Conservation (phyloP, 2,797 vertebrate genomes). For the Odontamblyopus lacepedii region DNA sequence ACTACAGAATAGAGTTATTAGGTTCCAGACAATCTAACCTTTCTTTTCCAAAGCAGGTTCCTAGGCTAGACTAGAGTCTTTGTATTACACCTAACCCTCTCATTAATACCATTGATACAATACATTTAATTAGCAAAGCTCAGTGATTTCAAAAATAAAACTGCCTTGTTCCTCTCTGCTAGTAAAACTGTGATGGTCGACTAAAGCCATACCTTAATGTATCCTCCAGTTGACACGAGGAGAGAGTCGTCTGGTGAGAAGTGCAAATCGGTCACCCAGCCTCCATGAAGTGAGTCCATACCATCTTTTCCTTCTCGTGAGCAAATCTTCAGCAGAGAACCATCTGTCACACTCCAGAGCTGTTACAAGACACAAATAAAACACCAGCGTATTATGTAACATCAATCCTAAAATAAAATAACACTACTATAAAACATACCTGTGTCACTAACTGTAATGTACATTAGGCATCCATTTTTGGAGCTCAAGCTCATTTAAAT, state of each 20-base stretch:
- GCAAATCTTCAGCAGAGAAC: constrained; percentile 84
- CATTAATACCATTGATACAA: no score
- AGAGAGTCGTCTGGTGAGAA: constrained; percentile 87
- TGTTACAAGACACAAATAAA: constrained; percentile 50
- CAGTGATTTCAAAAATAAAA: not conserved
- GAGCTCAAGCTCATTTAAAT: no score
- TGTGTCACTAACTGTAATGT: no score
- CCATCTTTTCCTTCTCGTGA: constrained; percentile 80
- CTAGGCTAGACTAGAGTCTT: no score
- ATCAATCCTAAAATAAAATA: not conserved
- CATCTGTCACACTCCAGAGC: constrained; percentile 85
- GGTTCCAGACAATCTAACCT: no score
- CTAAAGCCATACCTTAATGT: constrained; percentile 83
- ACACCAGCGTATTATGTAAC: constrained; percentile 1
- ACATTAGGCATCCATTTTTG: no score
- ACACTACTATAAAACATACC: not conserved
- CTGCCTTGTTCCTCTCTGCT: not conserved
- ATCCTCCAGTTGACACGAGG: constrained; percentile 90
- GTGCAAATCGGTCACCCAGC: constrained; percentile 93
- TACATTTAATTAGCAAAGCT: no score
- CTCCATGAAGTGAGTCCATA: constrained; percentile 86
- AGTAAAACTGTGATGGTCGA: not conserved
- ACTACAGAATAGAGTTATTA: no score
- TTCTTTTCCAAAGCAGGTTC: no score
- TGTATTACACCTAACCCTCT: no score